phyloP scores from a whole-genome alignment of 2,113 vertebrate genomes.

The Paramormyrops kingsleyae region DNA sequence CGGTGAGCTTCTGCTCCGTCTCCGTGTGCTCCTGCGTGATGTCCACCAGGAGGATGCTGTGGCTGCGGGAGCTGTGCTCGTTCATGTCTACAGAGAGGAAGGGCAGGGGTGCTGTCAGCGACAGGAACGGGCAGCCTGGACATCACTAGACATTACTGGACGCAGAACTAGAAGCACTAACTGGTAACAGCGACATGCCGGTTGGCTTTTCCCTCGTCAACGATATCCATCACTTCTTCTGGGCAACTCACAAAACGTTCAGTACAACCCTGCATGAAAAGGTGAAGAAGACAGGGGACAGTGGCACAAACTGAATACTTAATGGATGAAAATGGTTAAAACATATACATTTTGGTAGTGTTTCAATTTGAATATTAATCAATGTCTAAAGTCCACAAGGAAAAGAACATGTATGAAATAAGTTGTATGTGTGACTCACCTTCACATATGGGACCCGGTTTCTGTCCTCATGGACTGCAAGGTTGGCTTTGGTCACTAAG shows the following conservation, averaged over 20 bases:
- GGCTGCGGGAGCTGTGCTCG: conserved; percentile 85
- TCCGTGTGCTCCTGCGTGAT: conserved; percentile 88
- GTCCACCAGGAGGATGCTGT: conserved; percentile 91
- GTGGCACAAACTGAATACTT: not conserved
- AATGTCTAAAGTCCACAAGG: not conserved
- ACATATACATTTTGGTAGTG: not conserved
- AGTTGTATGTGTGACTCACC: conserved; percentile 50
- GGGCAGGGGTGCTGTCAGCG: not conserved
- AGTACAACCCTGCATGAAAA: conserved; percentile 70
- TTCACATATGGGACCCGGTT: conserved; percentile 83
- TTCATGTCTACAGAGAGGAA: conserved; percentile 74
- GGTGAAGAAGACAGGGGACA: not conserved
- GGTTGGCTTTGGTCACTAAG: conserved; percentile 82
- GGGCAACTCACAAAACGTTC: conserved; percentile 87
- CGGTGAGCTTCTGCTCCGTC: conserved; percentile 82
- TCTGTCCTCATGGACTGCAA: conserved; percentile 85
- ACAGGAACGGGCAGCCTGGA: not conserved
- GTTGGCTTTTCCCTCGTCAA: conserved; percentile 81
- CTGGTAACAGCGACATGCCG: conserved; percentile 87
- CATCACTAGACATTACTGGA: not conserved
- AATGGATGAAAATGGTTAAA: not conserved
- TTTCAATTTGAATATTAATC: not conserved
- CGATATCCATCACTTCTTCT: conserved; percentile 82
- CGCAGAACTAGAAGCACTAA: conserved; percentile 47
- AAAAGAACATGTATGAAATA: not conserved